Evolutionary conservation across 2,113 vertebrate species (phyloP).

Genomic region (Candoia aspera): DNA sequence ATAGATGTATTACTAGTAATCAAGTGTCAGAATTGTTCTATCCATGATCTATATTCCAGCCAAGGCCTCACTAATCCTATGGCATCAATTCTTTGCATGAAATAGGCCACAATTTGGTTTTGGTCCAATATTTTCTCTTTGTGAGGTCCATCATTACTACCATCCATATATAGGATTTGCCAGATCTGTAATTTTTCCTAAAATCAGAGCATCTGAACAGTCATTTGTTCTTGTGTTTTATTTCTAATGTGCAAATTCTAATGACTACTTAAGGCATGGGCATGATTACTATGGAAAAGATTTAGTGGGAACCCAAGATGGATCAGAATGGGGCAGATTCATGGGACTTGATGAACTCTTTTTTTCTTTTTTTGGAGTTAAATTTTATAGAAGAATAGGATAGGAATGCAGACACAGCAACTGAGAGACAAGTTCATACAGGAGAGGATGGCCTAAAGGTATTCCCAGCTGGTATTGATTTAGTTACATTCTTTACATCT

Average conservation of each 20-base stretch:
- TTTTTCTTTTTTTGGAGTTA: background rate
- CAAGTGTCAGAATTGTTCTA: background rate
- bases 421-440: background rate
- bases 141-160: background rate
- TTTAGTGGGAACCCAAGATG: background rate
- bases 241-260: background rate
- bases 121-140: background rate
- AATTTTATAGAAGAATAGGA: background rate
- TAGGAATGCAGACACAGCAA: background rate
- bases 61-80: background rate
- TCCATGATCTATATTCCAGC: background rate
- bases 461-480: background rate
- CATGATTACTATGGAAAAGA: background rate
- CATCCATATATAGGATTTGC: background rate
- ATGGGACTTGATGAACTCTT: background rate
- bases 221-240: background rate
- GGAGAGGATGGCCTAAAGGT: background rate
- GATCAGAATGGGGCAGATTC: background rate
- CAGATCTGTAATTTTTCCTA: background rate
- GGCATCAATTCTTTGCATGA: background rate
- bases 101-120: background rate
- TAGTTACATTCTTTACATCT: slow-evolving; percentile 1
- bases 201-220: background rate
- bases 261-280: background rate
- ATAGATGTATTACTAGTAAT: background rate